Evolutionary conservation across 2,113 vertebrate genomes (phyloP).

Genomic region (Ursus arctos): DNA sequence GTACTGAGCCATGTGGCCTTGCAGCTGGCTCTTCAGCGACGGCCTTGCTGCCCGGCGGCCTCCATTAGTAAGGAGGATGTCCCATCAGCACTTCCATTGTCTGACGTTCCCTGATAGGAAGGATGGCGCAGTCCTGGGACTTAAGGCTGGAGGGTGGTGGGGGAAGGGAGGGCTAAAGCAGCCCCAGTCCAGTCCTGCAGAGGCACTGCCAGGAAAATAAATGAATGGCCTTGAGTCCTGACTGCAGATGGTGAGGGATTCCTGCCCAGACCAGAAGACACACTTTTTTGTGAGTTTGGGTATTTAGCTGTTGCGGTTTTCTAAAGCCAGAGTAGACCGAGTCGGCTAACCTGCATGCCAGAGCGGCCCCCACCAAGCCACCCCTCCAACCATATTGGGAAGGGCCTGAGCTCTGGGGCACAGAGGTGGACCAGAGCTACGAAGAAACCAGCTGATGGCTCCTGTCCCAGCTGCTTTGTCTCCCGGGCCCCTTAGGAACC

Average conservation of each 20-base stretch:
- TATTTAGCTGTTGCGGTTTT: background rate
- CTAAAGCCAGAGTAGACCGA: background rate
- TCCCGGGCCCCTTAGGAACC: background rate
- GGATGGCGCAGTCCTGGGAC: background rate
- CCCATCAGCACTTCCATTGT: background rate
- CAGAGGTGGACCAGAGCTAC: background rate
- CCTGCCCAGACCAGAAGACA: background rate
- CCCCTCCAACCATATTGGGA: background rate
- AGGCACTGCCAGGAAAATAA: background rate
- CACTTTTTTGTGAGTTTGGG: background rate
- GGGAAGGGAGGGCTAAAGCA: background rate
- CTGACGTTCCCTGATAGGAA: background rate
- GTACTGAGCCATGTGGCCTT: background rate
- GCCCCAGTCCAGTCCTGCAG: background rate
- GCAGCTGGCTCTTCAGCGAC: background rate
- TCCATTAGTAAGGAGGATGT: background rate
- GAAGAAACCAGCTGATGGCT: background rate
- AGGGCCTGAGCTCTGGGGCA: background rate
- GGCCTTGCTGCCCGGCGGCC: background rate
- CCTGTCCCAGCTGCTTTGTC: background rate
- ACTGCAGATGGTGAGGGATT: background rate
- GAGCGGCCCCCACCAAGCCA: background rate
- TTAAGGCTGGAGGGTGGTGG: background rate
- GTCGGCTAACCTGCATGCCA: background rate
- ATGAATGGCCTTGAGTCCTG: background rate